Base-by-base conservation (phyloP, 2,888 invertebrate species). In the Drosophila nr. fundita region DNA sequence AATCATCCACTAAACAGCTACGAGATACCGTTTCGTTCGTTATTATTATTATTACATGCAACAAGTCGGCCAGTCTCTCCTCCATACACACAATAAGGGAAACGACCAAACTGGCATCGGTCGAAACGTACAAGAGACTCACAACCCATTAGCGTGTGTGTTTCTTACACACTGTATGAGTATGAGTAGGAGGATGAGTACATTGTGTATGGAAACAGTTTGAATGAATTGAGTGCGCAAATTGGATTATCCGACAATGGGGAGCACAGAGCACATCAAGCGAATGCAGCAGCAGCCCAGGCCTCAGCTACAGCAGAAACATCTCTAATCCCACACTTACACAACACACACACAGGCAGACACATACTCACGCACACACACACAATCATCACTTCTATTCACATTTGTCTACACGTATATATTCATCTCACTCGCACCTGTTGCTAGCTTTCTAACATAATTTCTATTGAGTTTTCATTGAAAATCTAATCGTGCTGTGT, bases 1-100 rank as follows among this genome's bases (percentile, higher is more conserved):
- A 92, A 93, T 92, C 92, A 92, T 92, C 92, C 91, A 92, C 92
- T 92, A 92, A 92, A 89, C 88, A 89, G 88, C 84, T 88, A 79
- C 84, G 87, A 86, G 77, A 90, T 83, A 88, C 90, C 87, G 87
- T 87, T 87, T 87, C 89, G 77, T 82, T 88, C 87, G 90, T 90
- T 88, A 90, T 87, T 87, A 87, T 90, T 90, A 87, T 88, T 87
- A 89, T 86, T 87, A 87, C 83, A 89, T 82, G 87, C 84, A 88
- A 86, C 88, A 87, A 87, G 83, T 86, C 72, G 70, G 67, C 29
- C 48, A 29, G 65, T 49, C 34, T 34, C 65, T 40, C 53, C 40
- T 32, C 42, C 55, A 62, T 72, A 69, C 64, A 67, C 53, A 69
- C 58, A 71, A 63, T 69, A 68, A 67, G 70, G 69, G 48, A 66